Percentiles rank a stretch among this genome's conserved stretches.
phyloP scores from a whole-genome alignment of 2,888 invertebrate species.

The Gymnosoma rotundatum region DNA sequence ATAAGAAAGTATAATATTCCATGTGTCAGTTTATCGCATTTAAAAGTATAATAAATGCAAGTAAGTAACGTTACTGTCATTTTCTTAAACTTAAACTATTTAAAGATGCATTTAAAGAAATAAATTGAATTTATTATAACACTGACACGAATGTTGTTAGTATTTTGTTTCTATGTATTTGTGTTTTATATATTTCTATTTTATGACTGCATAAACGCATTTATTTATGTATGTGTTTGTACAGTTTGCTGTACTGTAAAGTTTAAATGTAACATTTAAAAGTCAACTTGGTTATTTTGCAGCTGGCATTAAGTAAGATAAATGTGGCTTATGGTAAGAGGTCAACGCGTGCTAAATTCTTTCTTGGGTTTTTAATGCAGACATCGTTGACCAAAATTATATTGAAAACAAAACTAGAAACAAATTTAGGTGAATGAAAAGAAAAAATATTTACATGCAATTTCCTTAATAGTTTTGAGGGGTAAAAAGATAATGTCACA shows the following conservation, averaged over 20 bases:
- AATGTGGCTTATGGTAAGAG: constrained; percentile 64
- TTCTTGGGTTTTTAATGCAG: constrained; percentile 57
- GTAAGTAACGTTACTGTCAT: constrained; percentile 50
- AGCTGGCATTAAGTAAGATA: constrained; percentile 69
- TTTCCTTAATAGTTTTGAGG: no score
- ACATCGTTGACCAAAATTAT: constrained; percentile 58
- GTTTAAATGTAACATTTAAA: constrained; percentile 56
- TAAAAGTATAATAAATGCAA: constrained; percentile 54
- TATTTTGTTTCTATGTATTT: constrained; percentile 8
- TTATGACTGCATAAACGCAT: constrained; percentile 2
- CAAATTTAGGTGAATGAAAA: constrained; percentile 29
- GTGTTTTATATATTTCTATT: background rate
- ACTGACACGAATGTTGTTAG: constrained; percentile 46
- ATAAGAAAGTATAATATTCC: background rate
- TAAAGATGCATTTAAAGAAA: constrained; percentile 66
- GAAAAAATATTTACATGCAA: background rate
- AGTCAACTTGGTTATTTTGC: constrained; percentile 64
- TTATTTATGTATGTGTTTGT: background rate
- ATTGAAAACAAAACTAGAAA: constrained; percentile 31
- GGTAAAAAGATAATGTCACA: no score
- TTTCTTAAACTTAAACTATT: constrained; percentile 59
- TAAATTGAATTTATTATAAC: constrained; percentile 63
- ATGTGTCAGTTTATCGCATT: constrained; percentile 40
- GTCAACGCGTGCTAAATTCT: constrained; percentile 66
- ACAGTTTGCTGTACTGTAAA: constrained; percentile 13